Evolutionary conservation across 2,797 vertebrate genomes (phyloP).

Genomic region (Falco novaeseelandiae): DNA sequence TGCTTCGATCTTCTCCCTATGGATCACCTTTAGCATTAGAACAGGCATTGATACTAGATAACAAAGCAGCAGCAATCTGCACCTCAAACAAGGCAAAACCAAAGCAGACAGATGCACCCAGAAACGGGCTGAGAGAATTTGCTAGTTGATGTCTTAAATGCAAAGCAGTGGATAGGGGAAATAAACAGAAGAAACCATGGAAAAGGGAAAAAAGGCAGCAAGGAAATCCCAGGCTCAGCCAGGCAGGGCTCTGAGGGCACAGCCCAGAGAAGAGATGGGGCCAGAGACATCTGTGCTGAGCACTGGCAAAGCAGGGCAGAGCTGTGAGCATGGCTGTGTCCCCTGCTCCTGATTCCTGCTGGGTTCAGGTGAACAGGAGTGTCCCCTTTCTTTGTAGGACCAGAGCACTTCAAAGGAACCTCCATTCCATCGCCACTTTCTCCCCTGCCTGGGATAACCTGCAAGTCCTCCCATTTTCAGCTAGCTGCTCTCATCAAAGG

Average conservation of each 20-base stretch:
- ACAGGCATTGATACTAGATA: background rate
- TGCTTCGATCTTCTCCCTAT: background rate
- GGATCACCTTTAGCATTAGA: background rate
- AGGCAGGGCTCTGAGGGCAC: background rate
- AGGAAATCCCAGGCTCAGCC: background rate
- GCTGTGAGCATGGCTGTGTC: background rate
- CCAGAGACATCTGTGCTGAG: background rate
- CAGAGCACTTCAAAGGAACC: background rate
- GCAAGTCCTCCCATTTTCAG: background rate
- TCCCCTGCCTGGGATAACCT: background rate
- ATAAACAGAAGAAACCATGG: background rate
- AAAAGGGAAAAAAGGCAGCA: background rate
- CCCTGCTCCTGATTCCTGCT: background rate
- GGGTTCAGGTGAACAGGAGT: background rate
- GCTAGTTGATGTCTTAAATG: background rate
- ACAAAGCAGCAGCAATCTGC: background rate
- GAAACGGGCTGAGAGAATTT: background rate
- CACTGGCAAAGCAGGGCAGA: background rate
- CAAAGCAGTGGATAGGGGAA: background rate
- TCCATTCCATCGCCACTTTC: background rate
- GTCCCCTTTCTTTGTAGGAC: background rate
- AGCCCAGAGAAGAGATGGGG: background rate
- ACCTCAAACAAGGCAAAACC: background rate
- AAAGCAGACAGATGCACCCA: background rate
- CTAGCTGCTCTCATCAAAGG: slow-evolving; percentile 4